Percentiles rank a stretch among this genome's conserved stretches.
Conservation (phyloP, 2,113 vertebrate genomes). For the Eulemur macaco region DNA sequence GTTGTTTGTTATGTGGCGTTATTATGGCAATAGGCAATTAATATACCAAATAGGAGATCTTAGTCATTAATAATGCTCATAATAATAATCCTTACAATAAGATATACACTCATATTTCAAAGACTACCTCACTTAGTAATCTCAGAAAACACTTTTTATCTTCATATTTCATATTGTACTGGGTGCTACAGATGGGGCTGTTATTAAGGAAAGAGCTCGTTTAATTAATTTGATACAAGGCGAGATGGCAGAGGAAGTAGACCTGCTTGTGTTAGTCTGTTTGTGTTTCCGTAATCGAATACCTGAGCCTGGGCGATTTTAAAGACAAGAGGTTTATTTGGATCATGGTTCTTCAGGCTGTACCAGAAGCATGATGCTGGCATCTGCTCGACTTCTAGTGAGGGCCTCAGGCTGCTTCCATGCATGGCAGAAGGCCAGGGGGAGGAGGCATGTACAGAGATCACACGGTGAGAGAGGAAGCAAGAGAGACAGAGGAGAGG, state of each 20-base stretch:
- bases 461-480: no score
- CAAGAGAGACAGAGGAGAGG: no score
- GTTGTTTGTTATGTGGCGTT: neutral
- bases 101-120: neutral
- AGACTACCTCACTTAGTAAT: neutral
- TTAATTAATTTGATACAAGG: neutral
- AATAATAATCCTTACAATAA: conserved; percentile 14
- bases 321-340: no score
- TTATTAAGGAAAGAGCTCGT: neutral
- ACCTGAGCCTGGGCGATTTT: no score
- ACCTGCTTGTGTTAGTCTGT: neutral
- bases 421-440: no score
- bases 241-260: neutral
- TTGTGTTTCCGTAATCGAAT: no score
- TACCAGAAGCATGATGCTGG: no score
- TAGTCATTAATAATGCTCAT: neutral
- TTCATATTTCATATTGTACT: neutral
- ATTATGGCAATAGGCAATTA: neutral
- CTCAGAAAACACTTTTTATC: neutral
- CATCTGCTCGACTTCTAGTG: no score
- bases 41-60: neutral
- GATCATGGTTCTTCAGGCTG: no score
- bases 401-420: no score
- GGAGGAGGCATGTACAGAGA: no score
- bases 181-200: neutral